Evolutionary conservation across 2,888 invertebrate species (phyloP), one percentile per base, ranked within the genome.

Genomic region (Ophonus ardosiacus): DNA sequence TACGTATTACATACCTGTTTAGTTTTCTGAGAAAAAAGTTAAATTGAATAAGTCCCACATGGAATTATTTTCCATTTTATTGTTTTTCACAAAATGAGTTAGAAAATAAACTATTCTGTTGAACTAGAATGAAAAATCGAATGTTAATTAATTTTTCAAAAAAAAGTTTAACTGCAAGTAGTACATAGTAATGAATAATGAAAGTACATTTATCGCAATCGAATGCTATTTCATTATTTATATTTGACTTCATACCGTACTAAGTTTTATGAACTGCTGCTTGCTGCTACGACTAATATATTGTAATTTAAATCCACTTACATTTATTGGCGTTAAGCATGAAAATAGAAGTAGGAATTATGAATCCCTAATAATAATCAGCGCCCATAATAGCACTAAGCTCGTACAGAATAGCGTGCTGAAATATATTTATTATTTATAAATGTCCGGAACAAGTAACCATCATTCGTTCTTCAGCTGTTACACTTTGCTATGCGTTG

Each of bases 351-450:
- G 71, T 40, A 43, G 71, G 40, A 40, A 40, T 38, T 31, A 15
- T 38, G 18, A 40, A 10, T 43, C 71, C 40, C 17, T 43, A 74
- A 74, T 18, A 74, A 74, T 74, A 74, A 74, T 74, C 71, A 10
- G 43, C 51, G 71, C 43, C 40, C 17, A 40, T 74, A 74, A 74
- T 74, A 18, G 40, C 10, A 7, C 24, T 74, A 10, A 74, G 15
- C 7, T 40, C 71, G 13, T 18, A 18, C 5, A 74, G 71, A 74
- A 74, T 43, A 18, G 71, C 43, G 71, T 74, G 71, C 43, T 74
- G 71, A 74, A 74, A 74, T 74, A 74, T 24, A 74, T 74, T 74
- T 74, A 43, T 74, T 74, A 43, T 74, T 74, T 43, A 74, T 74
- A 74, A 43, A 43, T 24, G 40, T 74, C 38, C 68, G 40, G 71